Evolutionary conservation across 2,797 vertebrate species (phyloP), one percentile per base, ranked within the genome.

Genomic region (Hydrocynus forskahlii): DNA sequence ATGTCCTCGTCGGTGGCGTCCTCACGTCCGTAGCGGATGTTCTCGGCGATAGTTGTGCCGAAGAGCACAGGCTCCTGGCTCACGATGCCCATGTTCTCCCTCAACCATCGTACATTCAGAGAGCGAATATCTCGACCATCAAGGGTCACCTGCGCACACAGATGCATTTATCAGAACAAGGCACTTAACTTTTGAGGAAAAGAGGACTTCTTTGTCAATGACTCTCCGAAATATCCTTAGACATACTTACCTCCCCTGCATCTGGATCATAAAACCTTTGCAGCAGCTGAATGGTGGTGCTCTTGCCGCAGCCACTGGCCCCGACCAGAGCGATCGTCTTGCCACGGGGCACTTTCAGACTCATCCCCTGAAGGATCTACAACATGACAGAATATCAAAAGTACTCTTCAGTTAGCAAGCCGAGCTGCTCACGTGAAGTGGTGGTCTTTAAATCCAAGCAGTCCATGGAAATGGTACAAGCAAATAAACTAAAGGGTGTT

Each of bases 241-340:
- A 29, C 6, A 76, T 77, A 25, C 89, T 90, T 89, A 95, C 94
- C 87, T 90, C 89, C 86, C 95, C 94, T 0, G 89, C 83, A n/a
- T 87, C 77, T 17, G 95, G 94, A 86, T 96, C 94, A 5, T 95
- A 96, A 78, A 96, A 93, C 67, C 95, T 92, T 84, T 96, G 95
- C 50, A 95, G 86, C 43, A 94, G 91, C 73, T 93, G 93, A 67
- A 94, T 91, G 19, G 86, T 90, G 17, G 95, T 96, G 78, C 92
- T 96, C 91, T 96, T 96, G 7, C 95, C 95, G 88, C 94, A 95
- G 40, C 95, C 94, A 12, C 93, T 96, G 80, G 93, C 88, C 52
- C 95, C 95, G 55, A 96, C 94, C 79, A 96, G 89, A 81, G 95
- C 95, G 54, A 95, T 91, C 0, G 93, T 96, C 83, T 96, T 93